Evolutionary conservation across 2,888 invertebrate genomes (phyloP).

Genomic region (Tenthredo notha): DNA sequence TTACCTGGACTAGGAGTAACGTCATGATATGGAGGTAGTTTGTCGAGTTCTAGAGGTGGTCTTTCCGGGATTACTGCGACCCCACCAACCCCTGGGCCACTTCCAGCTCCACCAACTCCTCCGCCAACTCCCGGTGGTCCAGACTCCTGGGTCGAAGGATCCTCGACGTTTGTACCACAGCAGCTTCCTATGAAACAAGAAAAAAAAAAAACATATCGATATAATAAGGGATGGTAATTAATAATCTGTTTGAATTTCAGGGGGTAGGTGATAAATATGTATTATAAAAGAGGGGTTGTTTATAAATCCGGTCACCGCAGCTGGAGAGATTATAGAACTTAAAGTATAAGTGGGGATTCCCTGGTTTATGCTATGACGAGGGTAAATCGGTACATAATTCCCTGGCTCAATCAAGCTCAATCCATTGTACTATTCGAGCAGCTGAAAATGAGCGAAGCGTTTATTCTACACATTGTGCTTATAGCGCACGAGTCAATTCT

Average conservation of each 20-base stretch:
- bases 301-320: not conserved
- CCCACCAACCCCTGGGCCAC: constrained; percentile 72
- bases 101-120: constrained; percentile 66
- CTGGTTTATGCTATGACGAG: constrained; percentile 26
- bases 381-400: constrained; percentile 33
- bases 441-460: constrained; percentile 50
- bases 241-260: not conserved
- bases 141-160: constrained; percentile 69
- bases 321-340: constrained; percentile 27
- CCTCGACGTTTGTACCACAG: constrained; percentile 74
- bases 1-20: constrained; percentile 76
- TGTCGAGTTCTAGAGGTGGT: constrained; percentile 76
- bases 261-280: not conserved
- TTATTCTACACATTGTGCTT: constrained; percentile 3
- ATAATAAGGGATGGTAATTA: not conserved
- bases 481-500: constrained; percentile 33
- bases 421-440: not conserved
- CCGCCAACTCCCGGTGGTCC: constrained; percentile 70
- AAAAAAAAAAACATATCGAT: constrained; percentile 46
- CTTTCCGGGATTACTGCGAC: constrained; percentile 77
- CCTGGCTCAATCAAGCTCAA: constrained; percentile 19
- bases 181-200: constrained; percentile 71
- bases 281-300: not conserved
- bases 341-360: constrained; percentile 26
- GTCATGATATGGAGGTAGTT: constrained; percentile 77